These are phyloP conservation scores for Hyposoter didymator DNA, from an alignment of 2,888 invertebrate genomes.

Conservation along the genomic window DNA sequence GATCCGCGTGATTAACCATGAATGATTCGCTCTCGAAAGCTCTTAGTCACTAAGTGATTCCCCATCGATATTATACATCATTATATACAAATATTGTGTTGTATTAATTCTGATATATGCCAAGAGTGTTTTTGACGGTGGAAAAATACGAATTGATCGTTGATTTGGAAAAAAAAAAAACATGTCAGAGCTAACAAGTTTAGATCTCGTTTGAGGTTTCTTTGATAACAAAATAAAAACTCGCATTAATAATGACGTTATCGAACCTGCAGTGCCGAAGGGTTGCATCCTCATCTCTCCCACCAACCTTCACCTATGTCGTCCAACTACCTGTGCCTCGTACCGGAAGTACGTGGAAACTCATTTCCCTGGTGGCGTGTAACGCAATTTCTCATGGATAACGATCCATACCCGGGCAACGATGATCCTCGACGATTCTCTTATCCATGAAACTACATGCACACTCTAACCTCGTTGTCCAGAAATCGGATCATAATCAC, in stretches of 20 bases:
- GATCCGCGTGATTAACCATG: conserved; percentile 52
- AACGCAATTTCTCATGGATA: conserved; percentile 55
- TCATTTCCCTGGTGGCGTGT: conserved; percentile 58
- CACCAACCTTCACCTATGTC: not conserved
- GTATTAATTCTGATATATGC: not conserved
- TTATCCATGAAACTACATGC: conserved; percentile 5
- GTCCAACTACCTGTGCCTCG: conserved; percentile 11
- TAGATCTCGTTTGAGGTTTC: not conserved
- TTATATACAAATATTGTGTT: not conserved
- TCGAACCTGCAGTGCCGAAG: conserved; percentile 17
- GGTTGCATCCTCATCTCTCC: not conserved
- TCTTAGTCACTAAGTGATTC: conserved; percentile 41
- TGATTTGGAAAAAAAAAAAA: not conserved
- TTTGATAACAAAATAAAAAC: conserved; percentile 34
- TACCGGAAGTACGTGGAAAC: conserved; percentile 50
- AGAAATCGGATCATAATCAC: conserved; percentile 19
- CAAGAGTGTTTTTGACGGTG: not conserved
- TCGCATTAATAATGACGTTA: conserved; percentile 52
- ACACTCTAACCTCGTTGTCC: conserved; percentile 11
- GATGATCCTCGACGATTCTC: conserved; percentile 42
- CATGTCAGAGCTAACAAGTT: not conserved
- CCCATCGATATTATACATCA: not conserved
- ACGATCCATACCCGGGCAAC: conserved; percentile 44
- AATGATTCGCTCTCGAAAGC: conserved; percentile 38
- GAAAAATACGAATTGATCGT: not conserved